Percentiles rank a stretch among this genome's conserved stretches.
These are phyloP conservation scores for Ophion costatus DNA, from an alignment of 2,888 invertebrate genomes.

Conservation along the genomic window DNA sequence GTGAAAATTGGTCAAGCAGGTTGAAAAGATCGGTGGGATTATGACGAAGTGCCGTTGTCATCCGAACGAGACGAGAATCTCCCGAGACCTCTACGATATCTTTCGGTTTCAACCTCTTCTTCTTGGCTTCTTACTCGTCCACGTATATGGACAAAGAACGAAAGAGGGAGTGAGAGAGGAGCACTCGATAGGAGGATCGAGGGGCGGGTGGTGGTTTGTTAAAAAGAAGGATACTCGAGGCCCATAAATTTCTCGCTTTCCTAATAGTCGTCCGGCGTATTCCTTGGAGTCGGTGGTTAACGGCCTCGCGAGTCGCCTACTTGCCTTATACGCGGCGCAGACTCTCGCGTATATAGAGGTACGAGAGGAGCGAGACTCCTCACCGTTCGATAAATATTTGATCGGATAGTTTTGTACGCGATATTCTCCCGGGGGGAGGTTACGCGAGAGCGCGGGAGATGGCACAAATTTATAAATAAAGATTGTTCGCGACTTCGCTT, in stretches of 20 bases:
- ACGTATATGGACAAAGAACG: neutral
- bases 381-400: slow-evolving; percentile 59
- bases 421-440: slow-evolving; percentile 53
- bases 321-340: slow-evolving; percentile 60
- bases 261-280: slow-evolving; percentile 63
- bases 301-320: slow-evolving; percentile 63
- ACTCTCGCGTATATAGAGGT: slow-evolving; percentile 6
- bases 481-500: slow-evolving; percentile 45
- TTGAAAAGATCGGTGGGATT: slow-evolving; percentile 68
- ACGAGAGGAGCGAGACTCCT: too few relatives aligned
- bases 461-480: slow-evolving; percentile 65
- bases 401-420: slow-evolving; percentile 65
- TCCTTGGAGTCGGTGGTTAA: slow-evolving; percentile 62
- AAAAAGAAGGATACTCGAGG: slow-evolving; percentile 56
- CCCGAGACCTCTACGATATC: slow-evolving; percentile 20
- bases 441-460: slow-evolving; percentile 34
- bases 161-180: neutral
- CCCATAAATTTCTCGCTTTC: slow-evolving; percentile 66
- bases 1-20: slow-evolving; percentile 2
- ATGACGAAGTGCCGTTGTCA: slow-evolving; percentile 76
- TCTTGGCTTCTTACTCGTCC: neutral
- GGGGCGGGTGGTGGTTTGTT: neutral
- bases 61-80: slow-evolving; percentile 70
- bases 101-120: slow-evolving; percentile 21
- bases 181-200: neutral